A percentile compares a stretch with the other conserved stretches of the same genome.
Conservation (phyloP, 2,797 vertebrate genomes). For the Ctenopoma multispine region DNA sequence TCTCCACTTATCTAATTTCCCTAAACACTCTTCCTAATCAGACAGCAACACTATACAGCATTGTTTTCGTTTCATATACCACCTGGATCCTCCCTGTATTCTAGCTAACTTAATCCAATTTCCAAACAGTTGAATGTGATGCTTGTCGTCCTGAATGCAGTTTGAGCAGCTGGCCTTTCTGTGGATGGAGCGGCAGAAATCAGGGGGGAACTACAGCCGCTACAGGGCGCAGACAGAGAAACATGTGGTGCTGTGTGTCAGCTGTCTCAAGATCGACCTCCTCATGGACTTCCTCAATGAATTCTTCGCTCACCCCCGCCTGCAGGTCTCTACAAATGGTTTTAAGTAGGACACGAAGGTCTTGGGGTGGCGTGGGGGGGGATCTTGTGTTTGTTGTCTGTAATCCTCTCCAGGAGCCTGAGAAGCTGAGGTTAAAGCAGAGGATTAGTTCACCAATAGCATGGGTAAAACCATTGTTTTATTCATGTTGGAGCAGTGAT, state of each 20-base stretch:
- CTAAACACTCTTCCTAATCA: constrained; percentile 66
- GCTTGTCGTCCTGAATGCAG: constrained; percentile 68
- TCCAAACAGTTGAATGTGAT: constrained; percentile 71
- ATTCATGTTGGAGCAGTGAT: constrained; percentile 56
- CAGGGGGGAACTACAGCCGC: constrained; percentile 89
- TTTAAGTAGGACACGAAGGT: constrained; percentile 37
- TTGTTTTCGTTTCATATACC: constrained; percentile 42
- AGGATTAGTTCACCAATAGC: constrained; percentile 65
- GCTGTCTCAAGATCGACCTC: constrained; percentile 89
- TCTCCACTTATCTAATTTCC: constrained; percentile 44
- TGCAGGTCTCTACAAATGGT: constrained; percentile 79
- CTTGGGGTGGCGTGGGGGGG: constrained; percentile 4
- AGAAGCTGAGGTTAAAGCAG: constrained; percentile 63
- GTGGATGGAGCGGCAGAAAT: constrained; percentile 91
- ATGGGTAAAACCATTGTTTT: constrained; percentile 50
- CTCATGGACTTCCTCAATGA: constrained; percentile 91
- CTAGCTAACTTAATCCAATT: constrained; percentile 65
- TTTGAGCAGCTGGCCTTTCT: constrained; percentile 90
- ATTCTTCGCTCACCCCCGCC: constrained; percentile 88
- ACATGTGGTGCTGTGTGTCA: constrained; percentile 89
- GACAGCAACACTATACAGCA: constrained; percentile 51
- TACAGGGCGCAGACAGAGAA: constrained; percentile 90
- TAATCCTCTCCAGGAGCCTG: constrained; percentile 64
- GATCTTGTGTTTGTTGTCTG: constrained; percentile 31
- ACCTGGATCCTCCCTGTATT: constrained; percentile 49